Base-by-base conservation (phyloP, 2,888 invertebrate genomes). In the Mylabris sibirica region DNA sequence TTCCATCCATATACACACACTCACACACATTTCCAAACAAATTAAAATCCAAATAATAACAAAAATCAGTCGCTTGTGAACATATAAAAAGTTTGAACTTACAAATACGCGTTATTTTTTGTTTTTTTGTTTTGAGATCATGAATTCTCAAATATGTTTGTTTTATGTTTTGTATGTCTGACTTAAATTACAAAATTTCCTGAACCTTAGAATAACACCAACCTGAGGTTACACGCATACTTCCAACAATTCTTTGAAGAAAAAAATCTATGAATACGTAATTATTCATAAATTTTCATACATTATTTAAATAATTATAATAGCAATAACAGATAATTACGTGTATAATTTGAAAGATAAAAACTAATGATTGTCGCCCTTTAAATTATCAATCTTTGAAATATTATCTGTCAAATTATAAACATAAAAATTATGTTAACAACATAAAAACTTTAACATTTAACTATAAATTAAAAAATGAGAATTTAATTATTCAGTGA, bases 371-470 rank as follows among this genome's bases (percentile, higher is more conserved):
- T 26, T 53, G 53, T 53, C 22, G 20, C 17, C 5, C 41, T 14
- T n/a, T 14, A 30, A 14, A 5, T 60, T 38, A 41, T 22, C 61
- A 41, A 35, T 22, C 35, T 34, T 61, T 61, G 11, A 2, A 67
- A 62, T 65, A 59, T 70, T 67, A 63, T 64, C 67, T 70, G 65
- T 70, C 70, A 57, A 57, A 57, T 57, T 24, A 67, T 65, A 67
- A 12, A 30, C 30, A 8, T 30, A 57, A 57, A 57, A 62, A 64
- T 63, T 65, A 65, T 64, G 65, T 65, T 24, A 59, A 63, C 53
- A 70, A 70, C n/a, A 67, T 60, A 75, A 74, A 75, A 73, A 67
- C 59, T 72, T 66, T 74, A 75, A 72, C 72, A 75, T 70, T 74
- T 30, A 71, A 73, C 63, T 63, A 73, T 63, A 70, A 74, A 72